phyloP scores from a whole-genome alignment of 2,797 vertebrate genomes.

The Orientallactaga sibirica region DNA sequence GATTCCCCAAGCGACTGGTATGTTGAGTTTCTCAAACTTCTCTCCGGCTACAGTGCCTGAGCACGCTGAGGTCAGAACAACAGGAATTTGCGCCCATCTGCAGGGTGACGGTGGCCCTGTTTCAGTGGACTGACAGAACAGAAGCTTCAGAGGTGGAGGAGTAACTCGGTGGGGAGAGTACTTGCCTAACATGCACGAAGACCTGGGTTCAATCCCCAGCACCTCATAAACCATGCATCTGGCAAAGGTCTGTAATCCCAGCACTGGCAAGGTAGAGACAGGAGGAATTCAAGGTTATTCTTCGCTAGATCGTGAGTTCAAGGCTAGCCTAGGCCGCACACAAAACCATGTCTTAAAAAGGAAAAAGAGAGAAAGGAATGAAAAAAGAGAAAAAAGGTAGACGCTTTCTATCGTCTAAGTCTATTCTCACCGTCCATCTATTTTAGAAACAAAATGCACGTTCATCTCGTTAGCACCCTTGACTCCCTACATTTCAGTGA shows the following conservation, averaged over 20 bases:
- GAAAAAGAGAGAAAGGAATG: too few relatives aligned
- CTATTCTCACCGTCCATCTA: constrained; percentile 10
- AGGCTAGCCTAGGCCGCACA: background rate
- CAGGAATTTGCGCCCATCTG: background rate
- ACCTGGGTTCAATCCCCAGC: too few relatives aligned
- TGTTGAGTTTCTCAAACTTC: background rate
- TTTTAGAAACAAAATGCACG: constrained; percentile 45
- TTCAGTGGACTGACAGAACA: background rate
- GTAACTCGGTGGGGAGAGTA: background rate
- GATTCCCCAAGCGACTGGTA: background rate
- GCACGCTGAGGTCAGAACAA: background rate
- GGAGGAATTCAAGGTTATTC: background rate
- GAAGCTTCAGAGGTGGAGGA: background rate
- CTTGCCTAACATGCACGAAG: background rate
- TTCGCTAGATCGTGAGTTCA: background rate
- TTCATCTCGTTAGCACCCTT: constrained; percentile 53
- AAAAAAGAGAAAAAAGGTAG: too few relatives aligned
- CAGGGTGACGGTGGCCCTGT: background rate
- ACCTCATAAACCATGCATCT: background rate
- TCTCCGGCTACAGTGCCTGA: fast-evolving
- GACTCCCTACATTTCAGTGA: constrained; percentile 31
- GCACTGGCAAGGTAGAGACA: background rate
- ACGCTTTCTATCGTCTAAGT: constrained; percentile 2
- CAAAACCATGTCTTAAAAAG: background rate
- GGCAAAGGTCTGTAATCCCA: background rate